Evolutionary conservation across 2,113 vertebrate species (phyloP).

Genomic region (human): DNA sequence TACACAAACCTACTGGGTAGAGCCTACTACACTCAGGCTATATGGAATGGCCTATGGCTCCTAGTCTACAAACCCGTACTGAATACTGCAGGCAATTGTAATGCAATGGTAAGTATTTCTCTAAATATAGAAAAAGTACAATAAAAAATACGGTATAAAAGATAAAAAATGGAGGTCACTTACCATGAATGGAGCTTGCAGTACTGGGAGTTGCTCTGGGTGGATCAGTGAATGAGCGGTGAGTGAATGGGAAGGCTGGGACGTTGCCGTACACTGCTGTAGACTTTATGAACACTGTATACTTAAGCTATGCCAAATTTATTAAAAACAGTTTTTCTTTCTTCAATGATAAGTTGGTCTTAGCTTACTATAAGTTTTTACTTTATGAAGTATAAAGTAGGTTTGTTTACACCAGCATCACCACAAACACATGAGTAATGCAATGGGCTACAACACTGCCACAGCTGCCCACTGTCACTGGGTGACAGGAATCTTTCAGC

Average conservation of each 20-base stretch:
- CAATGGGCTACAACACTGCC: neutral
- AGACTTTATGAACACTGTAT: neutral
- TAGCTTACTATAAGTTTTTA: neutral
- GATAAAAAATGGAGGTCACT: neutral
- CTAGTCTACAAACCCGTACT: neutral
- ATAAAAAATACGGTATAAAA: neutral
- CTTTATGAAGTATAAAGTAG: neutral
- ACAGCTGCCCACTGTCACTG: neutral
- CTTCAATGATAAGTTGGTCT: neutral
- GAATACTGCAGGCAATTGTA: neutral
- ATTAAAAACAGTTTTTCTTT: neutral
- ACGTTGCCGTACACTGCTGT: neutral
- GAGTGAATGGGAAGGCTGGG: neutral
- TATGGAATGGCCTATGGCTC: neutral
- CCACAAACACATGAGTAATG: neutral
- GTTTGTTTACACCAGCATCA: neutral
- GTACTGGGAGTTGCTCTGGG: neutral
- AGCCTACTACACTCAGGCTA: neutral
- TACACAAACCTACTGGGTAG: neutral
- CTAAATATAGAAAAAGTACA: neutral
- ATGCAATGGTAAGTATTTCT: neutral
- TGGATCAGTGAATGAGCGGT: neutral
- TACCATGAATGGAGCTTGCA: neutral
- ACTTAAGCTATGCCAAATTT: neutral
- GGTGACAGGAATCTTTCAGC: neutral